A percentile compares a stretch with the other conserved stretches of the same genome.
Conservation (phyloP, 1,140 invertebrate genomes). For the Trachymyrmex septentrionalis region DNA sequence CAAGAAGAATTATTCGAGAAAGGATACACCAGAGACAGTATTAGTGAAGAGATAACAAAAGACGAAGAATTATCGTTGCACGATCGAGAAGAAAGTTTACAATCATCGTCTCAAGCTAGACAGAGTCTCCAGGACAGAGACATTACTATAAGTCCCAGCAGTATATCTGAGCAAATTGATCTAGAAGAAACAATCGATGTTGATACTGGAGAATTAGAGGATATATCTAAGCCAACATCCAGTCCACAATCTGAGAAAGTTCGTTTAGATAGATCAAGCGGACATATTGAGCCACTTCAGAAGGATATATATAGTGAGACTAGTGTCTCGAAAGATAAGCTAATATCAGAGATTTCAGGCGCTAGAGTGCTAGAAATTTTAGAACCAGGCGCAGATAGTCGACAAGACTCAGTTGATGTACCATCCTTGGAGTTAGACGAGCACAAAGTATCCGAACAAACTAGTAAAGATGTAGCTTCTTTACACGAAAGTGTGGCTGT, state of each 20-base stretch:
- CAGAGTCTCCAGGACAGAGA: slow-evolving; percentile 78
- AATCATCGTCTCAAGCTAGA: slow-evolving; percentile 74
- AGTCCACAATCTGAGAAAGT: slow-evolving; percentile 72
- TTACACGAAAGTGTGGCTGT: slow-evolving; percentile 81
- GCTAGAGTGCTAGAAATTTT: slow-evolving; percentile 83
- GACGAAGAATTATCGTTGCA: slow-evolving; percentile 80
- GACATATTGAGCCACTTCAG: slow-evolving; percentile 51
- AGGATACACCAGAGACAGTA: slow-evolving; percentile 75
- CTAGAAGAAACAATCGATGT: slow-evolving; percentile 77
- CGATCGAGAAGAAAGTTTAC: slow-evolving; percentile 78
- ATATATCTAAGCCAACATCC: slow-evolving; percentile 63
- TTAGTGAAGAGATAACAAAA: slow-evolving; percentile 82
- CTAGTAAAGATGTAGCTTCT: slow-evolving; percentile 69
- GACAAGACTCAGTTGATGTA: slow-evolving; percentile 82
- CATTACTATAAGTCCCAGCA: slow-evolving; percentile 83
- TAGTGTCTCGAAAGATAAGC: slow-evolving; percentile 72
- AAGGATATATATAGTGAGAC: slow-evolving; percentile 31
- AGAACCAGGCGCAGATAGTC: slow-evolving; percentile 77
- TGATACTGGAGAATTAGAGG: slow-evolving; percentile 73
- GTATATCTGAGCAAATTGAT: slow-evolving; percentile 82
- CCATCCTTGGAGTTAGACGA: slow-evolving; percentile 83
- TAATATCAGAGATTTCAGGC: slow-evolving; percentile 78
- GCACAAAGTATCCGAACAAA: slow-evolving; percentile 73
- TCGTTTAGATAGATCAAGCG: slow-evolving; percentile 54
- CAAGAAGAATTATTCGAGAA: slow-evolving; percentile 76